A percentile compares a stretch with the other conserved stretches of the same genome.
Evolutionary conservation across 2,888 invertebrate genomes (phyloP).

Genomic region (Athrips mouffetella): DNA sequence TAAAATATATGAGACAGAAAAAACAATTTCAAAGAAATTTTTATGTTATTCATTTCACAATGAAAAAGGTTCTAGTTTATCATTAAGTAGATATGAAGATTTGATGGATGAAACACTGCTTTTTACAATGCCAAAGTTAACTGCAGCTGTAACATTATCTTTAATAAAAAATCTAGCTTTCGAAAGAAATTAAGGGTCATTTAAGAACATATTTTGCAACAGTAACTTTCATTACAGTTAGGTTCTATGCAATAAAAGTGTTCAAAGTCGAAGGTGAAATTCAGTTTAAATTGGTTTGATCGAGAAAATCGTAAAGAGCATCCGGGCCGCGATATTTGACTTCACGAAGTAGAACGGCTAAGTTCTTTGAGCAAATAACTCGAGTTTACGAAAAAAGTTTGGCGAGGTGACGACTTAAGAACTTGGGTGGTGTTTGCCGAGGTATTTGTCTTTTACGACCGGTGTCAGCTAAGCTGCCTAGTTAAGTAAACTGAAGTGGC

Average conservation of each 20-base stretch:
- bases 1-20: not conserved
- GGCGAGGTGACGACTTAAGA: conserved; percentile 41
- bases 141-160: too few species aligned
- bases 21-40: not conserved
- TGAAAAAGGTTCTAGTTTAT: too few species aligned
- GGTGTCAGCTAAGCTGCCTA: conserved; percentile 12
- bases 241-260: not conserved
- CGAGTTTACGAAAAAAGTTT: conserved; percentile 42
- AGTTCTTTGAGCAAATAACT: conserved; percentile 37
- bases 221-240: not conserved
- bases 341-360: conserved; percentile 31
- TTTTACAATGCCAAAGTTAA: too few species aligned
- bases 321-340: conserved; percentile 32
- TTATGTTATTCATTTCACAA: too few species aligned
- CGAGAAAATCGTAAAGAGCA: conserved; percentile 35
- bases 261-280: not conserved
- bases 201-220: not conserved
- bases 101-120: too few species aligned
- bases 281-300: conserved; percentile 1
- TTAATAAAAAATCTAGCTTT: too few species aligned
- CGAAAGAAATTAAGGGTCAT: not conserved
- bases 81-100: too few species aligned
- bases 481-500: conserved; percentile 13
- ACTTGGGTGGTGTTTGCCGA: conserved; percentile 21
- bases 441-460: conserved; percentile 35